A percentile compares a stretch with the other conserved stretches of the same genome.
Evolutionary conservation across 1,140 invertebrate genomes (phyloP).

Genomic region (Antheraea pernyi): DNA sequence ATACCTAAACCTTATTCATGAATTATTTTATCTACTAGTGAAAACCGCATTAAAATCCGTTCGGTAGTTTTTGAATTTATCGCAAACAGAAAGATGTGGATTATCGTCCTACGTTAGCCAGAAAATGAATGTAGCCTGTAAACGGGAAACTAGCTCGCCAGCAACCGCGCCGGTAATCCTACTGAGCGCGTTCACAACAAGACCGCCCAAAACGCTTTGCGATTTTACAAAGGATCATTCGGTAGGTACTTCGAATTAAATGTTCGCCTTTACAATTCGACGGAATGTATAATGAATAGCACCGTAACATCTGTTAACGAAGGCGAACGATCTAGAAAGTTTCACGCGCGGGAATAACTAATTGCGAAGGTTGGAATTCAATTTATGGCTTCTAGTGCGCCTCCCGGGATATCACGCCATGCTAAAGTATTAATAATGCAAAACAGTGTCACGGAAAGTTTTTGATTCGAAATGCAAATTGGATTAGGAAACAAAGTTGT

Average conservation of each 20-base stretch:
- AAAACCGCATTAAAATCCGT: no score
- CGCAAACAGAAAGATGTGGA: no score
- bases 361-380: constrained; percentile 79
- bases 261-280: constrained; percentile 77
- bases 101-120: constrained; percentile 41
- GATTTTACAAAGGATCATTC: constrained; percentile 71
- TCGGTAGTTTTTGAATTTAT: no score
- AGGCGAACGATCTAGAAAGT: constrained; percentile 79
- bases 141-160: constrained; percentile 43
- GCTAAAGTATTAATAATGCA: constrained; percentile 78
- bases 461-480: constrained; percentile 77
- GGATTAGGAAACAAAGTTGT: constrained; percentile 75
- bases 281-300: constrained; percentile 79
- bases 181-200: constrained; percentile 55
- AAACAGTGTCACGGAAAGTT: constrained; percentile 79
- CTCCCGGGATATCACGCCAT: constrained; percentile 72
- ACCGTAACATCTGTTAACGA: constrained; percentile 79
- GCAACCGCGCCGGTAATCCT: constrained; percentile 57
- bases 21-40: no score
- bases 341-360: constrained; percentile 79
- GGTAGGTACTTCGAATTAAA: constrained; percentile 78
- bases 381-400: constrained; percentile 77
- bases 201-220: constrained; percentile 60
- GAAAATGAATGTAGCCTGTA: constrained; percentile 46
- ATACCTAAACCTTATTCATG: no score